Conservation (phyloP, 2,113 vertebrate species). For the Anoplopoma fimbria region DNA sequence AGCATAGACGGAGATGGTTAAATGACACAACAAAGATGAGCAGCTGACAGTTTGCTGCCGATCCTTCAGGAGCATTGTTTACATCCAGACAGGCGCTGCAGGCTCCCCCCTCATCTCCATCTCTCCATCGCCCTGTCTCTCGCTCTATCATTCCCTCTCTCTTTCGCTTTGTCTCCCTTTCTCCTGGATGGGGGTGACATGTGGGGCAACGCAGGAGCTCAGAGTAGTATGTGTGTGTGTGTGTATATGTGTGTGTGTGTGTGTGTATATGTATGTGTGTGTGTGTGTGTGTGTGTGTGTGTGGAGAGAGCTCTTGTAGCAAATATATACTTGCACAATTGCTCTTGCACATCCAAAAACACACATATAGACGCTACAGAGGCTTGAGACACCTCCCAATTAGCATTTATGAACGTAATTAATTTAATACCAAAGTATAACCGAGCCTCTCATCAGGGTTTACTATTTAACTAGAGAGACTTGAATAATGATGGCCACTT, state of each 20-base stretch:
- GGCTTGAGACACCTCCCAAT: conserved; percentile 47
- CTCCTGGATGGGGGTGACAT: conserved; percentile 80
- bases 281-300: conserved; percentile 6
- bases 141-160: conserved; percentile 77
- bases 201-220: conserved; percentile 72
- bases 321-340: conserved; percentile 60
- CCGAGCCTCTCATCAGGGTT: conserved; percentile 16
- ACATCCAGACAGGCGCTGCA: conserved; percentile 91
- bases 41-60: conserved; percentile 97
- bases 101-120: conserved; percentile 84
- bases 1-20: conserved; percentile 87
- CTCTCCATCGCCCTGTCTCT: conserved; percentile 77
- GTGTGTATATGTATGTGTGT: neutral
- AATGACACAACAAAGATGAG: conserved; percentile 99
- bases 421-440: conserved; percentile 38
- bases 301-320: conserved; percentile 35
- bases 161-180: conserved; percentile 80
- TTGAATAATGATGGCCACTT: conserved; percentile 6
- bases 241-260: conserved; percentile 26
- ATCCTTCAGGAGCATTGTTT: conserved; percentile 94
- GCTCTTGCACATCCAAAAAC: conserved; percentile 42
- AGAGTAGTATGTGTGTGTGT: conserved; percentile 42
- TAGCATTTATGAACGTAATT: conserved; percentile 63
- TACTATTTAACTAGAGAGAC: conserved; percentile 3
- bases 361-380: conserved; percentile 16